Evolutionary conservation across 2,888 invertebrate species (phyloP).

Genomic region (Zelleria hepariella): DNA sequence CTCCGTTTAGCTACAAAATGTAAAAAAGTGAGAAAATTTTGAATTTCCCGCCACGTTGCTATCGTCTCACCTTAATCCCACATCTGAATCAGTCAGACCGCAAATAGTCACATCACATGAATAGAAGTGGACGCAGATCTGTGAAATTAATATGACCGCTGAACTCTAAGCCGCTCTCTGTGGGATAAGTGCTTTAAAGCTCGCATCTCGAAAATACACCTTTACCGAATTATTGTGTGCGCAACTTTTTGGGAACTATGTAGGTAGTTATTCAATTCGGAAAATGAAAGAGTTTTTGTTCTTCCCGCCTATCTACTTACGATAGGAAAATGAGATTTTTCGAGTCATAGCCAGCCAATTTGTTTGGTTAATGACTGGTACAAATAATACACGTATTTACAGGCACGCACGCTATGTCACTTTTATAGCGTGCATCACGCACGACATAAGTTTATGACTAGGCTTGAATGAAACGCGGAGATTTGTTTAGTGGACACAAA

Average conservation of each 20-base stretch:
- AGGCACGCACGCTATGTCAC: not conserved
- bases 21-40: no score
- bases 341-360: not conserved
- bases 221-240: not conserved
- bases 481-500: not conserved
- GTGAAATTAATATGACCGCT: no score
- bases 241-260: constrained; percentile 2
- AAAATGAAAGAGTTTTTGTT: constrained; percentile 32
- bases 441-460: not conserved
- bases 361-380: not conserved
- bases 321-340: not conserved
- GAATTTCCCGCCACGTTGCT: no score
- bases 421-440: not conserved
- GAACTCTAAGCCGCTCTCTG: no score
- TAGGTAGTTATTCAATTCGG: constrained; percentile 43
- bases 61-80: no score
- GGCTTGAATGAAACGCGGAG: not conserved
- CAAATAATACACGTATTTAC: not conserved
- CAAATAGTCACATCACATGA: no score
- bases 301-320: constrained; percentile 2
- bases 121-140: no score
- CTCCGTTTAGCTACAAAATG: no score
- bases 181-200: no score
- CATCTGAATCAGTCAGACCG: no score
- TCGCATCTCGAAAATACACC: not conserved